Conservation (phyloP, 1,140 invertebrate species). For the Ceratosolen solmsi region DNA sequence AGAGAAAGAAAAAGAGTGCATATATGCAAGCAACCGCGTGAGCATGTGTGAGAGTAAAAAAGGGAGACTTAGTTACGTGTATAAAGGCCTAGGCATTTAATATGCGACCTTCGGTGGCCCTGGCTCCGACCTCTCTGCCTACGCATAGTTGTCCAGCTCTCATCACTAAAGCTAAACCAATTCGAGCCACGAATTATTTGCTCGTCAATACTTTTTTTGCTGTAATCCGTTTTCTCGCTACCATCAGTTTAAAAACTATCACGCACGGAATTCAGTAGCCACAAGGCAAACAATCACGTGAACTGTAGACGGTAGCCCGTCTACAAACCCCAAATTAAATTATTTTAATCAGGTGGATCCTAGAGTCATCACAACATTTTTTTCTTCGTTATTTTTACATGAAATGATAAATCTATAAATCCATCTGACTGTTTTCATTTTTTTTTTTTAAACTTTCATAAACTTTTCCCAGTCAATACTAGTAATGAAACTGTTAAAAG, state of each 20-base stretch:
- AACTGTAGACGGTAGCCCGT: slow-evolving; percentile 57
- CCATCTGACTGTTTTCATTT: too few species aligned
- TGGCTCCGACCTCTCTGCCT: slow-evolving; percentile 61
- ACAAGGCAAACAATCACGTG: slow-evolving; percentile 62
- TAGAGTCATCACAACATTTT: too few species aligned
- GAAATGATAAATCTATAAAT: too few species aligned
- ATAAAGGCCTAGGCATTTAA: slow-evolving; percentile 54
- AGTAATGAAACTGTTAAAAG: too few species aligned
- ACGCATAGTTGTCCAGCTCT: not conserved
- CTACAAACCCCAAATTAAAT: slow-evolving; percentile 63
- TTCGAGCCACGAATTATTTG: not conserved
- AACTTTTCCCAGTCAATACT: too few species aligned
- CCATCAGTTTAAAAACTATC: not conserved
- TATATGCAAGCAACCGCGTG: too few species aligned
- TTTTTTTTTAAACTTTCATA: too few species aligned
- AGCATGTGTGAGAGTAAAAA: too few species aligned
- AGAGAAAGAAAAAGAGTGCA: too few species aligned
- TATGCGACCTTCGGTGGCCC: slow-evolving; percentile 68
- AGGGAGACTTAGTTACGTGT: slow-evolving; percentile 15
- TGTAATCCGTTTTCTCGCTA: not conserved
- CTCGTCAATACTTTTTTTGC: slow-evolving; percentile 26
- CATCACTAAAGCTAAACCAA: not conserved
- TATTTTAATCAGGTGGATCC: slow-evolving; percentile 59
- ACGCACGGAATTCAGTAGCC: slow-evolving; percentile 68
- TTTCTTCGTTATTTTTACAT: too few species aligned